Percentiles rank a stretch among this genome's conserved stretches.
Evolutionary conservation across 2,888 invertebrate genomes (phyloP).

Genomic region (Ophion costatus): DNA sequence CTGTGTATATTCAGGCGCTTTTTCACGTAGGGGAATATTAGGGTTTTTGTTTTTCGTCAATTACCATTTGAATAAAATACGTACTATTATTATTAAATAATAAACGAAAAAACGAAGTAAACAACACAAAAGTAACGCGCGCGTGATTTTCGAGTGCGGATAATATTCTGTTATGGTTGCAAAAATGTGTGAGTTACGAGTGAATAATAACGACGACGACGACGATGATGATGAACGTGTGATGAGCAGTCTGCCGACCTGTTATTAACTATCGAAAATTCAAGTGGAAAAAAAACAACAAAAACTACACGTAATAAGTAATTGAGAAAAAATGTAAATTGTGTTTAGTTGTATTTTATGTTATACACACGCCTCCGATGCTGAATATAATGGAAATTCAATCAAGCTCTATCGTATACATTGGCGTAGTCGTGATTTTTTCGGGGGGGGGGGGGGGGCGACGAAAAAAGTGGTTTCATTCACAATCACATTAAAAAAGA

Average conservation of each 20-base stretch:
- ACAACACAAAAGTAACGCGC: constrained; percentile 11
- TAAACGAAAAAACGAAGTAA: constrained; percentile 2
- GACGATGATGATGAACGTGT: constrained; percentile 48
- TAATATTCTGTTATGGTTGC: constrained; percentile 47
- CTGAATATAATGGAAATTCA: constrained; percentile 80
- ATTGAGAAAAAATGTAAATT: constrained; percentile 73
- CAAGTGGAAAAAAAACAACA: constrained; percentile 41
- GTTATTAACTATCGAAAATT: constrained; percentile 62
- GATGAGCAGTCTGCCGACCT: constrained; percentile 54
- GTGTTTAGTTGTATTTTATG: constrained; percentile 80
- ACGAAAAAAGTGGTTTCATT: too few species aligned
- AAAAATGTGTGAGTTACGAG: constrained; percentile 40
- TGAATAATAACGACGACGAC: constrained; percentile 40
- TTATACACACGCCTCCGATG: constrained; percentile 78
- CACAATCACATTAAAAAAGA: too few species aligned
- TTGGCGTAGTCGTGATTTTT: too few species aligned
- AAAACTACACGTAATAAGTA: constrained; percentile 62
- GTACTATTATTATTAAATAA: constrained; percentile 36
- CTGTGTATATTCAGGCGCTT: constrained; percentile 67
- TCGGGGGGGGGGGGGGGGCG: too few species aligned
- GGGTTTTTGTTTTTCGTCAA: constrained; percentile 63
- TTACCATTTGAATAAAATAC: constrained; percentile 58
- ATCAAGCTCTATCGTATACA: constrained; percentile 63
- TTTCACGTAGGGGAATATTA: constrained; percentile 67
- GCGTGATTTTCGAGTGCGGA: constrained; percentile 29